phyloP scores from a whole-genome alignment of 1,140 invertebrate genomes.

The Leucophenga varia region DNA sequence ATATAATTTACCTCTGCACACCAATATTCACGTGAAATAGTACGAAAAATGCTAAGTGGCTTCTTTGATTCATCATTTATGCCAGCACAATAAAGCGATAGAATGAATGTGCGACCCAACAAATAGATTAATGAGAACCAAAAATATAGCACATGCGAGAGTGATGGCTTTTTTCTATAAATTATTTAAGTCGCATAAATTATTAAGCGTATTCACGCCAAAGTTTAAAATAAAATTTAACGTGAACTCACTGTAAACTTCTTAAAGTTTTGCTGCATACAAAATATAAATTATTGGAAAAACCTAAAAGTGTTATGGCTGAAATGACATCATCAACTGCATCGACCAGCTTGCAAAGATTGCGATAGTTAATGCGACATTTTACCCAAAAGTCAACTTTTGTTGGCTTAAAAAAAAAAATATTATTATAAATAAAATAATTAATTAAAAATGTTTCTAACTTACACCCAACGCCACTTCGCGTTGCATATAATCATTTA shows the following conservation, averaged over 20 bases:
- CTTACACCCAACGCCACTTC: constrained; percentile 59
- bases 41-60: constrained; percentile 60
- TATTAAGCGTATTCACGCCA: neutral
- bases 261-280: constrained; percentile 72
- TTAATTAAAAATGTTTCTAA: neutral
- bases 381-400: constrained; percentile 59
- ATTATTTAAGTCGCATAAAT: neutral
- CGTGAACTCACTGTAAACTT: constrained; percentile 63
- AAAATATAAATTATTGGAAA: constrained; percentile 71
- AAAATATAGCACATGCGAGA: constrained; percentile 58
- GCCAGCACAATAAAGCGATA: constrained; percentile 63
- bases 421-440: neutral
- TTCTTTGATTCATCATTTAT: constrained; percentile 66
- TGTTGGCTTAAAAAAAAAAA: constrained; percentile 37
- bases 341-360: constrained; percentile 61
- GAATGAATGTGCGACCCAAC: constrained; percentile 60
- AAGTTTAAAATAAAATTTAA: neutral
- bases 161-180: constrained; percentile 39
- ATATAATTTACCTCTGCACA: constrained; percentile 59
- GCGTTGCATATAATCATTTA: constrained; percentile 60
- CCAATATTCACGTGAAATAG: constrained; percentile 61
- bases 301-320: constrained; percentile 65
- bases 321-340: constrained; percentile 62
- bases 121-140: constrained; percentile 66
- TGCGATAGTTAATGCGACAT: constrained; percentile 63